A percentile compares a stretch with the other conserved stretches of the same genome.
Evolutionary conservation across 2,113 vertebrate species (phyloP).

Genomic region (Marmota monax): DNA sequence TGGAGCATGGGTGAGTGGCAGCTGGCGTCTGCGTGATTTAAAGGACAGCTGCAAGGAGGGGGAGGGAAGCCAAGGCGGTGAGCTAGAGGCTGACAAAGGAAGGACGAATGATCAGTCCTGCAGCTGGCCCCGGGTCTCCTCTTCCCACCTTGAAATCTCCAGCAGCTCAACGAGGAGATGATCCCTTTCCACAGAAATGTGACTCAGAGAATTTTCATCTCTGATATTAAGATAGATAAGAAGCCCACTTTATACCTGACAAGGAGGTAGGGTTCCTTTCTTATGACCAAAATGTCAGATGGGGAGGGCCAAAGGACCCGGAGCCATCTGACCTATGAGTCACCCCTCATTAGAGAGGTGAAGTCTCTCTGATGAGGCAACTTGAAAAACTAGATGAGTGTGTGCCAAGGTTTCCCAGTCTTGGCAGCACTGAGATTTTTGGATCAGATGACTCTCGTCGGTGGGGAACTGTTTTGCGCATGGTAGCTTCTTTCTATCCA

Average conservation of each 20-base stretch:
- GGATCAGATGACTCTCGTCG: neutral
- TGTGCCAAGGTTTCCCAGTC: constrained; percentile 17
- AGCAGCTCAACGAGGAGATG: neutral
- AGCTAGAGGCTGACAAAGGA: neutral
- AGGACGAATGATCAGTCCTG: neutral
- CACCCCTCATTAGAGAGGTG: neutral
- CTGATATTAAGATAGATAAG: constrained; percentile 27
- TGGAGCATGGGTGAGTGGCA: neutral
- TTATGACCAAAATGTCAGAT: constrained; percentile 46
- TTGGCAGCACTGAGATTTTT: neutral
- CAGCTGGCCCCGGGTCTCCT: neutral
- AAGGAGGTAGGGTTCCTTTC: neutral
- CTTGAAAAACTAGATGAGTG: constrained; percentile 9
- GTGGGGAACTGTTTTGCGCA: neutral
- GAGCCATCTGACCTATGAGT: neutral
- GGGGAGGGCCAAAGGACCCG: neutral
- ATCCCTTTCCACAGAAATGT: constrained; percentile 21
- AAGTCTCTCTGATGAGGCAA: constrained; percentile 29
- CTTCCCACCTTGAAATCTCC: neutral
- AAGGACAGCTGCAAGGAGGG: neutral
- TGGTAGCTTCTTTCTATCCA: neutral
- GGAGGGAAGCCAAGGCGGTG: neutral
- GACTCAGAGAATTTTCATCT: constrained; percentile 50
- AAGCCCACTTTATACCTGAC: neutral
- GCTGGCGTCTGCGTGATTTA: neutral